A percentile compares a stretch with the other conserved stretches of the same genome.
Evolutionary conservation across 2,888 invertebrate species (phyloP).

Genomic region (Drosophila anomalata): DNA sequence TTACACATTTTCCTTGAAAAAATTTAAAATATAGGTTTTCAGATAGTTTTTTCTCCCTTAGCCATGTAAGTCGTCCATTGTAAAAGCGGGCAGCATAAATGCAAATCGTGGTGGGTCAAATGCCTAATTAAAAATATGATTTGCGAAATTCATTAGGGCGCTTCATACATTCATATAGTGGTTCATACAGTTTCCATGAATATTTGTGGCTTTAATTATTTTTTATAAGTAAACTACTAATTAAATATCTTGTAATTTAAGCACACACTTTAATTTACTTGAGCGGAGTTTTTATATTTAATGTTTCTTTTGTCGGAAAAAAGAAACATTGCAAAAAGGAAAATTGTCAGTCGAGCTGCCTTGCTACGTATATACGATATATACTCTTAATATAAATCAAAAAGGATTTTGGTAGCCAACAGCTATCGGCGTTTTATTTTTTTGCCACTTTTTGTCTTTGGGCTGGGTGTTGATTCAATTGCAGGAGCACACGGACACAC

Average conservation of each 20-base stretch:
- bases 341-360: constrained; percentile 52
- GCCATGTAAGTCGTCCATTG: neutral
- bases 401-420: constrained; percentile 61
- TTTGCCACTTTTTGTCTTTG: constrained; percentile 48
- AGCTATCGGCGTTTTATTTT: constrained; percentile 66
- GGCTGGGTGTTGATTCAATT: constrained; percentile 72
- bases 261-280: constrained; percentile 27
- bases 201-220: neutral
- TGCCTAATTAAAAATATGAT: constrained; percentile 70
- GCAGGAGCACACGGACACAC: constrained; percentile 36
- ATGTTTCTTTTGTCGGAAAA: constrained; percentile 21
- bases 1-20: no score
- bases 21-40: no score
- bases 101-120: constrained; percentile 61
- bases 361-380: constrained; percentile 2
- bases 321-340: constrained; percentile 40
- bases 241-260: constrained; percentile 15
- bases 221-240: no score
- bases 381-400: constrained; percentile 65
- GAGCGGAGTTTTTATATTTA: constrained; percentile 22
- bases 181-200: constrained; percentile 1
- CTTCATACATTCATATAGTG: constrained; percentile 9
- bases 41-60: no score
- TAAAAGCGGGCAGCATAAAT: neutral
- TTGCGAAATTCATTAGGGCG: constrained; percentile 17